phyloP scores from a whole-genome alignment of 2,113 vertebrate genomes.

The Oxyura jamaicensis region DNA sequence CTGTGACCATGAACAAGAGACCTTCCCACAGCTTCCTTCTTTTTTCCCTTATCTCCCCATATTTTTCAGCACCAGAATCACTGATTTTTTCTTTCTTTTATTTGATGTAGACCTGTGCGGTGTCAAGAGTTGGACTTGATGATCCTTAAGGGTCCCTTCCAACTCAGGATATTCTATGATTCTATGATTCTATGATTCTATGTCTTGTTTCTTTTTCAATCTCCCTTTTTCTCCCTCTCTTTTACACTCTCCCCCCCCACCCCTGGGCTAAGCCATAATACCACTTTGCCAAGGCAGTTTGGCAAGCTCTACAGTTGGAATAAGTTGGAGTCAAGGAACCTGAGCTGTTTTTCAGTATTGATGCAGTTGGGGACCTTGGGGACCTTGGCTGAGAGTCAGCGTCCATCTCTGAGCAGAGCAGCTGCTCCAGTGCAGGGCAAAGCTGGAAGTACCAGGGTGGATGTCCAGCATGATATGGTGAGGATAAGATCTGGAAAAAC shows the following conservation, averaged over 20 bases:
- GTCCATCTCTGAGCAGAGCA: not conserved
- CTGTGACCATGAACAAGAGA: not conserved
- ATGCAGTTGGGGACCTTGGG: not conserved
- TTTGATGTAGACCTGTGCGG: no score
- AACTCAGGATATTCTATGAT: no score
- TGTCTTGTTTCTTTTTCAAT: not conserved
- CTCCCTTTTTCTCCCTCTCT: not conserved
- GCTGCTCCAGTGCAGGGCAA: not conserved
- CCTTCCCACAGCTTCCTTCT: not conserved
- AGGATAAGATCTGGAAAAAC: not conserved
- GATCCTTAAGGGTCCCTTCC: no score
- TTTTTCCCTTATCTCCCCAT: not conserved
- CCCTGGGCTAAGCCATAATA: not conserved
- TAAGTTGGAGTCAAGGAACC: not conserved
- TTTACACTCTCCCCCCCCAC: not conserved
- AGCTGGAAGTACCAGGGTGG: not conserved
- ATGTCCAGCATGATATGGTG: rapidly evolving
- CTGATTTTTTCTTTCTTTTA: not conserved
- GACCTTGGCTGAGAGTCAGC: not conserved
- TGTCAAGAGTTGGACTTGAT: no score
- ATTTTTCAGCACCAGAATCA: not conserved
- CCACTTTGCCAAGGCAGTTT: not conserved
- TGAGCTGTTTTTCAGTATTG: not conserved
- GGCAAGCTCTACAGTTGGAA: not conserved
- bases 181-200: no score